phyloP scores from a whole-genome alignment of 2,113 vertebrate species.

The Macaca mulatta region DNA sequence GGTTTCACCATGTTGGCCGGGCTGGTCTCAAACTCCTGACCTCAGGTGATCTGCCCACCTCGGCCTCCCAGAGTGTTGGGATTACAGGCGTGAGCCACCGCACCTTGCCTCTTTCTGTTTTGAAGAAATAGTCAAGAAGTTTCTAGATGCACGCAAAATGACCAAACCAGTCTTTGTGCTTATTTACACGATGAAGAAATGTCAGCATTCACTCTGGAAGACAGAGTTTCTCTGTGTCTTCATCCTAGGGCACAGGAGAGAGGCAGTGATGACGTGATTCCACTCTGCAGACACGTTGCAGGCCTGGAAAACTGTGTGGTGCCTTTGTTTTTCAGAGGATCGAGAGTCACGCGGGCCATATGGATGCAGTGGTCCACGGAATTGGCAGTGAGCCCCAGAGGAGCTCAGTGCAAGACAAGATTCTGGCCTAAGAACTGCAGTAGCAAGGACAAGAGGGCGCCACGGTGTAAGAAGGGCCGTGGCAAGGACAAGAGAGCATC shows the following conservation, averaged over 20 bases:
- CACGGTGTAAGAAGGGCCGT: accelerated
- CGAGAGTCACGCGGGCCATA: background rate
- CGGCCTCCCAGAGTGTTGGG: too few species aligned
- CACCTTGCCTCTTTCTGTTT: background rate
- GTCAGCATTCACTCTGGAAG: background rate
- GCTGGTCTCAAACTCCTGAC: too few species aligned
- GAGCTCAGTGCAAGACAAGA: background rate
- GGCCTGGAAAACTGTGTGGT: background rate
- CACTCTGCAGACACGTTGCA: background rate
- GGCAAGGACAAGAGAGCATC: background rate
- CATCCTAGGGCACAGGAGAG: background rate
- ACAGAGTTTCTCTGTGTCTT: background rate
- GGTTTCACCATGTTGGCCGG: too few species aligned
- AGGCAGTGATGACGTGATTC: background rate
- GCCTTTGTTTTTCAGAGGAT: background rate
- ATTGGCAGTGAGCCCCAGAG: background rate
- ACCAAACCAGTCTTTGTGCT: background rate
- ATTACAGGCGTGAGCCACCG: too few species aligned
- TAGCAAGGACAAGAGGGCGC: background rate
- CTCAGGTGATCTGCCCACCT: too few species aligned
- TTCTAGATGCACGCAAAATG: background rate
- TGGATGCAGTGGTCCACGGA: background rate
- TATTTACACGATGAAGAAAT: background rate
- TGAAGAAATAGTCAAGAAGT: background rate
- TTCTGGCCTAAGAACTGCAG: accelerated